Conservation (phyloP, 2,113 vertebrate genomes). For the Potamarius usumacintae region DNA sequence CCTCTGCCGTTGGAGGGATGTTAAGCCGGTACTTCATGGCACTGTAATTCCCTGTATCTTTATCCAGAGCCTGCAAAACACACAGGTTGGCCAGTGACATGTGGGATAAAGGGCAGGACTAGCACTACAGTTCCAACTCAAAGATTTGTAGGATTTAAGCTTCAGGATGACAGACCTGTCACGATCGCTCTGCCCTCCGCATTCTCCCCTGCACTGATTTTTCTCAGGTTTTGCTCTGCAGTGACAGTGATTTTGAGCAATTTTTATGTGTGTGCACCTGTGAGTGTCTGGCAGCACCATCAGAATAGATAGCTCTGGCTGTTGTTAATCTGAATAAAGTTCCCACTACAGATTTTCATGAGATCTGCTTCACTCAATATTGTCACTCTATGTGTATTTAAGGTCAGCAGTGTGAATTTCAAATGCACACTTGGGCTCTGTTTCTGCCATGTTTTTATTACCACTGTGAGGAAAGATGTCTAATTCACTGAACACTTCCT, state of each 20-base stretch:
- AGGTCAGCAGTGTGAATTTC: background rate
- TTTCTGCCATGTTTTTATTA: background rate
- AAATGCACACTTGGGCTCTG: background rate
- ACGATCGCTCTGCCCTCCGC: background rate
- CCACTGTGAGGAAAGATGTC: background rate
- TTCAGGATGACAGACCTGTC: conserved; percentile 34
- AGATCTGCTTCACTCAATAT: background rate
- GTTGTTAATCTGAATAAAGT: background rate
- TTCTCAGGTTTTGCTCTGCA: conserved; percentile 31
- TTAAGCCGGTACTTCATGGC: conserved; percentile 87
- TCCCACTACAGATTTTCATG: background rate
- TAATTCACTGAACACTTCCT: conserved; percentile 29
- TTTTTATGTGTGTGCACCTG: conserved; percentile 38
- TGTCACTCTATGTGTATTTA: background rate
- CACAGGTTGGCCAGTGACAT: background rate
- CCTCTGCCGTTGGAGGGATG: conserved; percentile 80
- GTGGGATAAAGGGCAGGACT: background rate
- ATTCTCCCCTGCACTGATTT: conserved; percentile 18
- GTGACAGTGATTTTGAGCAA: conserved; percentile 55
- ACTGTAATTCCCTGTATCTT: conserved; percentile 96
- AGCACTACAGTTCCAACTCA: conserved; percentile 17
- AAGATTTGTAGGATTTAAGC: conserved; percentile 40
- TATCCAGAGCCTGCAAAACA: conserved; percentile 82
- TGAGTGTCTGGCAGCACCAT: background rate
- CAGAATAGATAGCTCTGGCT: background rate